Conservation (phyloP, 2,888 invertebrate genomes). For the Antheraea yamamai region DNA sequence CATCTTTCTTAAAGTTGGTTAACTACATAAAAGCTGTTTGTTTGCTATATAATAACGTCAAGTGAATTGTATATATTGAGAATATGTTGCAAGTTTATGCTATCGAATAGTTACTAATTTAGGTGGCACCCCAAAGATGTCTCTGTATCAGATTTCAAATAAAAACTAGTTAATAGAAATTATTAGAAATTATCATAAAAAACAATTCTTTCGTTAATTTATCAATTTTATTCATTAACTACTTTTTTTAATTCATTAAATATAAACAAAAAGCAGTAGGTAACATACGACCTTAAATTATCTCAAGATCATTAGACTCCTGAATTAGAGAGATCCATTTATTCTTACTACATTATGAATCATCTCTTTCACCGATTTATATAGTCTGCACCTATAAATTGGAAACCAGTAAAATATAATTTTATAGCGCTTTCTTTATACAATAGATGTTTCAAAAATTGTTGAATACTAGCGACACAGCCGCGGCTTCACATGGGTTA, state of each 20-base stretch:
- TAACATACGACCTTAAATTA: background rate
- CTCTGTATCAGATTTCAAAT: background rate
- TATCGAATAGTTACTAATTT: background rate
- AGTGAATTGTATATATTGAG: background rate
- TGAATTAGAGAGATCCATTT: background rate
- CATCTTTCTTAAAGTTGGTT: slow-evolving; percentile 20
- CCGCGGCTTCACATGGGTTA: too few relatives aligned
- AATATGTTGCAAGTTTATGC: background rate
- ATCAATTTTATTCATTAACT: too few relatives aligned
- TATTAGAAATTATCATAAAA: background rate
- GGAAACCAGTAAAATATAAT: too few relatives aligned
- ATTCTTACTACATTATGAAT: background rate
- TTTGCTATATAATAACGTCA: background rate
- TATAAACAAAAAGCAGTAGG: background rate
- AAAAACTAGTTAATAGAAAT: background rate
- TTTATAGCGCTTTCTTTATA: too few relatives aligned
- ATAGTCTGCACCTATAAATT: background rate
- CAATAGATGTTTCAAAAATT: too few relatives aligned
- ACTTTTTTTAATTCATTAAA: too few relatives aligned
- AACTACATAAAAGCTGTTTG: background rate
- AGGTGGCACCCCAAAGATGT: background rate
- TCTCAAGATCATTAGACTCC: background rate
- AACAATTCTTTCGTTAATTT: background rate
- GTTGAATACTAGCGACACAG: too few relatives aligned
- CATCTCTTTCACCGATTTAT: background rate